Evolutionary conservation across 2,888 invertebrate genomes (phyloP).

Genomic region (Siphlonurus alternatus): DNA sequence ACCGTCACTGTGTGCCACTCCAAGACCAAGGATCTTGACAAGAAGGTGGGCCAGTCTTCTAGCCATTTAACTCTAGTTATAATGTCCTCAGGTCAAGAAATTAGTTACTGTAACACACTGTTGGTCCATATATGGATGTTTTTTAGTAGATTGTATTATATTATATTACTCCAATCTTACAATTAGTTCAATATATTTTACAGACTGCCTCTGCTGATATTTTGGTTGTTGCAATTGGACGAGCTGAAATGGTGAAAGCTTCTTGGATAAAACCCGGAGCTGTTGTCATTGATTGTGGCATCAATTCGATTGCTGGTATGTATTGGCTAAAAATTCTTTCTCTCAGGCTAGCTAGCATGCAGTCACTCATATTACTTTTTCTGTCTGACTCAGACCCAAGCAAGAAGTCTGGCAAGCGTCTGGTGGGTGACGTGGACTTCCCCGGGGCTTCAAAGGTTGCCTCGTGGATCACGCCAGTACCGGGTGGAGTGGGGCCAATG

Average conservation of each 20-base stretch:
- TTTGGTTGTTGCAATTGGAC: slow-evolving; percentile 89
- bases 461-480: slow-evolving; percentile 84
- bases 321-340: no score
- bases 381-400: slow-evolving; percentile 39
- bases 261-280: slow-evolving; percentile 97
- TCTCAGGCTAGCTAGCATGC: background rate
- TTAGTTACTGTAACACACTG: background rate
- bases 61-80: background rate
- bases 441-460: slow-evolving; percentile 63
- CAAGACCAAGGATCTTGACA: slow-evolving; percentile 64
- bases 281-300: slow-evolving; percentile 97
- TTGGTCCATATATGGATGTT: no score
- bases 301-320: slow-evolving; percentile 74
- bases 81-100: background rate
- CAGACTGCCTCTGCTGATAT: slow-evolving; percentile 75
- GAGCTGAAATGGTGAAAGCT: slow-evolving; percentile 75
- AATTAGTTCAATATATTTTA: background rate
- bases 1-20: slow-evolving; percentile 97
- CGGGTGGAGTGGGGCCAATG: slow-evolving; percentile 98
- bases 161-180: background rate
- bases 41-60: slow-evolving; percentile 38
- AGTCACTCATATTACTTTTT: background rate
- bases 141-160: background rate
- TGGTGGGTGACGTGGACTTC: slow-evolving; percentile 93
- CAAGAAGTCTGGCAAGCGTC: slow-evolving; percentile 58